phyloP scores from a whole-genome alignment of 2,113 vertebrate genomes.

The Brachirus orientalis region DNA sequence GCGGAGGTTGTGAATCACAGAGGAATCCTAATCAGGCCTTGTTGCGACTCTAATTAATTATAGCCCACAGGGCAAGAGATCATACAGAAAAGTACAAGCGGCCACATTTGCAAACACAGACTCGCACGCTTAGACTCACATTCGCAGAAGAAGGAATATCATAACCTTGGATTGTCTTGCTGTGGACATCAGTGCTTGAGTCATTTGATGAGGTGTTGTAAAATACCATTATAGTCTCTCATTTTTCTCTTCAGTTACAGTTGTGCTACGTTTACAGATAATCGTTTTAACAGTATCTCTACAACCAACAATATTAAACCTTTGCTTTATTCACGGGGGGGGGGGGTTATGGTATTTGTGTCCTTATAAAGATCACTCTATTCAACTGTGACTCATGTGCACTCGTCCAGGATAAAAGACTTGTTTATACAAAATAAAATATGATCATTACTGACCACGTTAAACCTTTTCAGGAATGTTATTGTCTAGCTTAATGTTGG shows the following conservation, averaged over 20 bases:
- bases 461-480: conserved; percentile 17
- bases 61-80: conserved; percentile 73
- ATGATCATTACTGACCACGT: background rate
- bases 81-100: conserved; percentile 52
- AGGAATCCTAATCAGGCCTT: conserved; percentile 77
- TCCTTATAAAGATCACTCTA: background rate
- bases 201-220: conserved; percentile 11
- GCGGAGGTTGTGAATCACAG: conserved; percentile 66
- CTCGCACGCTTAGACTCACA: conserved; percentile 5
- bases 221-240: background rate
- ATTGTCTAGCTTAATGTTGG: conserved; percentile 43
- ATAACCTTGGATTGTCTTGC: conserved; percentile 24
- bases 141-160: conserved; percentile 10
- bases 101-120: conserved; percentile 46
- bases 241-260: conserved; percentile 3
- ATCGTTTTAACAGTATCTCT: background rate
- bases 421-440: conserved; percentile 11
- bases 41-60: conserved; percentile 81
- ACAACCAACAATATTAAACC: background rate
- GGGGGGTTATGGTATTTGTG: background rate
- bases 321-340: background rate
- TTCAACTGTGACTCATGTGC: background rate
- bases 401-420: background rate
- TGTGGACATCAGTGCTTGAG: conserved; percentile 22
- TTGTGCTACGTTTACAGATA: background rate